Evolutionary conservation across 2,797 vertebrate species (phyloP).

Genomic region (Spea hammondii): DNA sequence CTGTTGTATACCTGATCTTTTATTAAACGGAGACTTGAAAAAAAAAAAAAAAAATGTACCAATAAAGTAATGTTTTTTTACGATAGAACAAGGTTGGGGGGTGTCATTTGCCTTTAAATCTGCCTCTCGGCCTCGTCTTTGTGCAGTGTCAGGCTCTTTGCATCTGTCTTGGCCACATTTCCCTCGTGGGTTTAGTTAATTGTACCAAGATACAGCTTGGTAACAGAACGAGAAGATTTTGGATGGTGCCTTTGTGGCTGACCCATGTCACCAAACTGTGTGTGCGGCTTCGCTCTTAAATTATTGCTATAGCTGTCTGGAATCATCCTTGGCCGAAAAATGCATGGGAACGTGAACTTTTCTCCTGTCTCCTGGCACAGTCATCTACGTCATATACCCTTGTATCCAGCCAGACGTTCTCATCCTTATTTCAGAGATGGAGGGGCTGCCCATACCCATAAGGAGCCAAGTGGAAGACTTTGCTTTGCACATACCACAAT

Average conservation of each 20-base stretch:
- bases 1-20: no score
- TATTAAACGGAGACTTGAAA: no score
- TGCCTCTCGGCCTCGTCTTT: not conserved
- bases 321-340: conserved; percentile 1
- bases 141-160: conserved; percentile 1
- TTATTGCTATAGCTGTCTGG: conserved; percentile 13
- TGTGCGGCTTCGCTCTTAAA: conserved; percentile 3
- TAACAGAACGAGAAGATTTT: not conserved
- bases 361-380: conserved; percentile 5
- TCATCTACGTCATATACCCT: conserved; percentile 1
- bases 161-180: conserved; percentile 21
- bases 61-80: no score
- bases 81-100: no score
- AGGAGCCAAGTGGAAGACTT: not conserved
- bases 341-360: conserved; percentile 32
- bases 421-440: conserved; percentile 9
- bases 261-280: conserved; percentile 13
- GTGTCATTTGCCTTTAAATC: not conserved
- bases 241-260: conserved; percentile 22
- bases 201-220: conserved; percentile 7
- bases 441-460: not conserved
- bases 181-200: conserved; percentile 16
- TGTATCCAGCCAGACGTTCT: not conserved
- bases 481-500: not conserved
- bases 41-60: no score